Conservation (phyloP, 2,888 invertebrate species). For the Lithophane semibrunnea region DNA sequence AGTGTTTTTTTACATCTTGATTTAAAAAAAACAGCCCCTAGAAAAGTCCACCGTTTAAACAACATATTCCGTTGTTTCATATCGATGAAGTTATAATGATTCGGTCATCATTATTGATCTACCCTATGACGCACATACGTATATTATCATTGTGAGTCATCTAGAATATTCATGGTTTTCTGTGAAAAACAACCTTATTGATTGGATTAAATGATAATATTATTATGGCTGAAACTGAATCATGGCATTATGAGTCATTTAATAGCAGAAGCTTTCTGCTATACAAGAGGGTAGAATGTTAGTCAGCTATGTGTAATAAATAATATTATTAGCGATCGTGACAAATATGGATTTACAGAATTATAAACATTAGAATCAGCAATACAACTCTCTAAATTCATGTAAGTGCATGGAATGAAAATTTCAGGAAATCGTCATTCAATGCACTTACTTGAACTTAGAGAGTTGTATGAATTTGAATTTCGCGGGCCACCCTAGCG, state of each 20-base stretch:
- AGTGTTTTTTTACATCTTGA: too few species aligned
- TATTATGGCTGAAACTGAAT: neutral
- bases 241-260: slow-evolving; percentile 12
- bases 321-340: too few species aligned
- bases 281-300: neutral
- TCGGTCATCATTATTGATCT: neutral
- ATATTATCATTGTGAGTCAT: slow-evolving; percentile 15
- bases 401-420: too few species aligned
- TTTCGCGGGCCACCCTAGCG: too few species aligned
- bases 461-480: too few species aligned
- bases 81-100: slow-evolving; percentile 6
- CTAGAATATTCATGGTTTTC: slow-evolving; percentile 1
- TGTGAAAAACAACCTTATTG: neutral
- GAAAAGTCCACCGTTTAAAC: neutral
- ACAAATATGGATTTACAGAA: too few species aligned
- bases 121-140: neutral
- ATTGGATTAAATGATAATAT: neutral
- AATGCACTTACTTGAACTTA: too few species aligned
- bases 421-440: too few species aligned
- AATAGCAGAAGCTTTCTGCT: neutral
- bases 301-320: too few species aligned
- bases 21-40: neutral
- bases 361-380: too few species aligned
- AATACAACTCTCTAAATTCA: too few species aligned
- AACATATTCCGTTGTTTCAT: neutral